Base-by-base conservation (phyloP, 2,113 vertebrate genomes). In the Coturnix japonica region DNA sequence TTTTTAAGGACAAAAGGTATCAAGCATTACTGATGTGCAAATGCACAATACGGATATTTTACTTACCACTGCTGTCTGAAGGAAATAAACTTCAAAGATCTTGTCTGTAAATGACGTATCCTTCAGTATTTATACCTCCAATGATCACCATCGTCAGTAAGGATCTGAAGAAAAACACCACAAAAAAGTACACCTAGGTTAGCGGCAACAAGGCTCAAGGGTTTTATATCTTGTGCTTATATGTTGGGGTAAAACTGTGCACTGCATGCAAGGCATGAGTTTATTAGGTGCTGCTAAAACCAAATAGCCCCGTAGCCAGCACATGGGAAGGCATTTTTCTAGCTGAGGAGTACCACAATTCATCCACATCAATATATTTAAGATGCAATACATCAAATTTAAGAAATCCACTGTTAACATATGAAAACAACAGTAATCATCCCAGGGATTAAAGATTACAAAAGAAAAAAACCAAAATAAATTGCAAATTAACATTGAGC, bases 1-100 rank as follows among this genome's bases (percentile, higher is more conserved):
- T 13, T 74, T 81, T 16, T 53, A 81, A 82, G 23, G n/a, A 14
- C 7, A 78, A 86, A 44, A 8, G 4, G 9, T 11, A n/a, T 0
- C 0, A 0, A 39, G 30, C 1, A 8, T 7, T 11, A 9, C 16
- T 54, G 18, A 1, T 0, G 16, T 2, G 13, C 0, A 63, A 57
- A 69, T 0, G 31, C 14, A 13, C 5, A 6, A 69, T 4, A 39
- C 3, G 31, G 20, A 51, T 31, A 11, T 69, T 81, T 56, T 23
- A 77, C 78, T 95, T 93, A 98, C 98, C 96, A 96, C 94, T 85
- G 94, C 87, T 91, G 81, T 86, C 41, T 94, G 95, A 89, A 92
- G 63, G 93, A 57, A 90, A 61, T 1, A 43, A 75, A 90, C 93
- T 97, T 96, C 95, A 97, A 91, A 96, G 95, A 95, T 96, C 91